Evolutionary conservation across 2,888 invertebrate genomes (phyloP).

Genomic region (Cinara cedri): DNA sequence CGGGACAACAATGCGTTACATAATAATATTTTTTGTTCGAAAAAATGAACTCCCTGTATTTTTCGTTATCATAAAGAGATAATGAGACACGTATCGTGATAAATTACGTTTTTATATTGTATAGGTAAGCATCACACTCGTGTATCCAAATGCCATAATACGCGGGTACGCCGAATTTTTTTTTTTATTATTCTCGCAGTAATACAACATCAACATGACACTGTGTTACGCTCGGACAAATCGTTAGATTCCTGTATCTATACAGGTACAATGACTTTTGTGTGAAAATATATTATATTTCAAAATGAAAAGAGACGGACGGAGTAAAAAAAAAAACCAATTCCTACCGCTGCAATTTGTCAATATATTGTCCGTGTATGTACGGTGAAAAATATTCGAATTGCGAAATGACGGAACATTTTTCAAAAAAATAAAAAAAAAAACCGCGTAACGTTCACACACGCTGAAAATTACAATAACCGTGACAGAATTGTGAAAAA

Average conservation of each 20-base stretch:
- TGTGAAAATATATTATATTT: conserved; percentile 9
- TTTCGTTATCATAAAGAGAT: not conserved
- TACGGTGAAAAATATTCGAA: not conserved
- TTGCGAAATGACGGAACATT: not conserved
- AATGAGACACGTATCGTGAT: conserved; percentile 45
- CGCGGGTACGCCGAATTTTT: conserved; percentile 3
- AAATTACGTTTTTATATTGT: conserved; percentile 54
- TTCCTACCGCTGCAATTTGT: not conserved
- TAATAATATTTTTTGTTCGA: not conserved
- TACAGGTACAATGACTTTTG: not conserved
- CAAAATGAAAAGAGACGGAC: not conserved
- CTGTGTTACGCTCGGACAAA: conserved; percentile 23
- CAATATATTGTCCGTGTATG: not conserved
- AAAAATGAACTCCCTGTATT: conserved; percentile 29
- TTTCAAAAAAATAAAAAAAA: conserved; percentile 8
- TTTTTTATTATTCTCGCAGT: conserved; percentile 8
- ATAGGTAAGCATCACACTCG: no score
- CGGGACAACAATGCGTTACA: conserved; percentile 10
- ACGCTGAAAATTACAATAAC: not conserved
- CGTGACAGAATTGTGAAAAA: not conserved
- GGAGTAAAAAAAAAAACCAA: not conserved
- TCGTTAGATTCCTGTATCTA: conserved; percentile 5
- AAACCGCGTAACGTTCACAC: not conserved
- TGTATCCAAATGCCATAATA: conserved; percentile 20
- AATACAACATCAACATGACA: not conserved